phyloP scores from a whole-genome alignment of 2,797 vertebrate species.

The Phrynocephalus vlangalii region DNA sequence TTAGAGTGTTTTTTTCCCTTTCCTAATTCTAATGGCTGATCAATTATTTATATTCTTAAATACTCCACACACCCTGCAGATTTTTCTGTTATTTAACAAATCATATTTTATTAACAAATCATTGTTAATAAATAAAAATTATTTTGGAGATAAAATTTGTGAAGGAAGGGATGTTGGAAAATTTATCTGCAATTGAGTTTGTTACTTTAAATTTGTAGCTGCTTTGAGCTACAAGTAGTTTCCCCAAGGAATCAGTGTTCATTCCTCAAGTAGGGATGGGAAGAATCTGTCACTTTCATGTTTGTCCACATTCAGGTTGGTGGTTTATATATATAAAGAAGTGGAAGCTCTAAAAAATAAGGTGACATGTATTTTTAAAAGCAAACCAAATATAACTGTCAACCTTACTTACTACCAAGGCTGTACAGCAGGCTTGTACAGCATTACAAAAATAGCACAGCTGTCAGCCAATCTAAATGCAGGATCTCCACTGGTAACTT shows the following conservation, averaged over 20 bases:
- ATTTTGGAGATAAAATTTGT: not conserved
- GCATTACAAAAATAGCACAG: not conserved
- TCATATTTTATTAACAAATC: not conserved
- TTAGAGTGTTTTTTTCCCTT: not conserved
- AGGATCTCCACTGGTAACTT: not conserved
- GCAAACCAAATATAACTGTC: no score
- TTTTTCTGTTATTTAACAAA: not conserved
- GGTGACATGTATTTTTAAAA: no score
- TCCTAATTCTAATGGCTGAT: not conserved
- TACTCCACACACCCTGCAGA: not conserved
- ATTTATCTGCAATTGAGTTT: no score
- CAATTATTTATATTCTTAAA: not conserved
- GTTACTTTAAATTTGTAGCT: not conserved
- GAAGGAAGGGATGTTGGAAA: not conserved
- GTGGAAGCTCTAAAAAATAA: no score
- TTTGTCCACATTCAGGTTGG: no score
- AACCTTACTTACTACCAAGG: no score
- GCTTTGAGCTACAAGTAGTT: not conserved
- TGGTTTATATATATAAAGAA: no score
- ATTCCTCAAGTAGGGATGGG: no score
- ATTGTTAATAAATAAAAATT: not conserved
- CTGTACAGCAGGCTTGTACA: not conserved
- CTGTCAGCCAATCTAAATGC: not conserved
- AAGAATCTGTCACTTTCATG: no score
- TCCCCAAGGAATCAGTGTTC: not conserved